Evolutionary conservation across 2,113 vertebrate species (phyloP).

Genomic region (Pluvialis apricaria): DNA sequence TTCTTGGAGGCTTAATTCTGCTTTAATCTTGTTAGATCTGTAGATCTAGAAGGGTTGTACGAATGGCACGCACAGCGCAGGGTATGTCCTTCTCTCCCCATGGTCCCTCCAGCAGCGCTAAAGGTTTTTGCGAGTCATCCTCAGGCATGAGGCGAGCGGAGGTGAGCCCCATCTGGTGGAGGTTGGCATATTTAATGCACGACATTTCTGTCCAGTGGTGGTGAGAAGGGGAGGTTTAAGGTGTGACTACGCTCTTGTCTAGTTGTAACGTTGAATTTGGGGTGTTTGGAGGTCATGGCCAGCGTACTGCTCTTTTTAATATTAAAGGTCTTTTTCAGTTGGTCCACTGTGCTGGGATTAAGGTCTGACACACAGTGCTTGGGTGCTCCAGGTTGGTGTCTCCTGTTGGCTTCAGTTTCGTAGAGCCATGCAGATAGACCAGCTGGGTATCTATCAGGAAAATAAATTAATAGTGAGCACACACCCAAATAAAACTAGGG

Average conservation of each 20-base stretch:
- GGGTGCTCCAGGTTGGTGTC: neutral
- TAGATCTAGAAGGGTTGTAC: too few relatives aligned
- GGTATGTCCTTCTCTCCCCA: neutral
- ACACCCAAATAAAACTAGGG: neutral
- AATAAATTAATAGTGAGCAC: neutral
- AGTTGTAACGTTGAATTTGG: neutral
- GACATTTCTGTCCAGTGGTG: neutral
- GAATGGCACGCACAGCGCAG: neutral
- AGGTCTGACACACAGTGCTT: neutral
- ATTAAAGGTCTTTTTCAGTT: neutral
- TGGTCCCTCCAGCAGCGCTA: neutral
- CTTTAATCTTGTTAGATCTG: neutral
- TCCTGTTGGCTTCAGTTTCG: neutral
- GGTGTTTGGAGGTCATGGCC: neutral
- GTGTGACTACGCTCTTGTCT: neutral
- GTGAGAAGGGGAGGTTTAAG: neutral
- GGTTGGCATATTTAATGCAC: neutral
- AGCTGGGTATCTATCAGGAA: neutral
- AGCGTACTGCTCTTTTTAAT: rapidly evolving
- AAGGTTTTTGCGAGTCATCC: neutral
- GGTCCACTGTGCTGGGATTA: neutral
- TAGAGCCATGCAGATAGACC: neutral
- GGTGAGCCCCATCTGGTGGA: neutral
- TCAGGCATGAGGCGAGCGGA: rapidly evolving
- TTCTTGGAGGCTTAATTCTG: neutral